Evolutionary conservation across 2,797 vertebrate genomes (phyloP), one percentile per base, ranked within the genome.

Genomic region (Protonibea diacanthus): DNA sequence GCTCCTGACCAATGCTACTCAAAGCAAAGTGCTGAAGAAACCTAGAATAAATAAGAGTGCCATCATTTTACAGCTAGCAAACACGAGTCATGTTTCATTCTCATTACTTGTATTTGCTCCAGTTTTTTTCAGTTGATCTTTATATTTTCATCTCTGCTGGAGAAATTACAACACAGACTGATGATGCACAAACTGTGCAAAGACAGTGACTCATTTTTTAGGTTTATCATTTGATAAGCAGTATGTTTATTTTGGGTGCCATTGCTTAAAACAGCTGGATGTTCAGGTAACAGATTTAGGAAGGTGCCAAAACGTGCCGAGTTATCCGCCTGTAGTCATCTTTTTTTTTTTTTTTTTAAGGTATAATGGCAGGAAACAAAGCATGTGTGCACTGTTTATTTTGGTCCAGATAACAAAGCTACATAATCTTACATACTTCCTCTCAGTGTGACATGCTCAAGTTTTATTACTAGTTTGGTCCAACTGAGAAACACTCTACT

Each of bases 1-100:
- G 95, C 84, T 98, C 96, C 12, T 78, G 92, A 72, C 96, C 95
- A 83, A 97, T 89, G 2, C 96, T 98, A 88, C 97, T 95, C 70
- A 99, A 55, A 3, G 95, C 91, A 73, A 99, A 98, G 89, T 99
- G 97, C 72, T 95, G 96, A 71, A 97, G 83, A 92, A 99, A 99
- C 93, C 98, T 99, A 82, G 21, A 81, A 79, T 0, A 56, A 23
- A 52, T 38, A 38, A 38, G 29, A 74, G 10, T 59, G 40, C 13
- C 3, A 57, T 0, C 12, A 45, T 57, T 64, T 59, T 29, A 58
- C 29, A 38, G 13, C 3, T 38, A 18, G 27, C 10, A 20, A 1
- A 9, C 15, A 56, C 0, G 25, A 60, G 20, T 6, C 12, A 2
- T 17, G 15, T 57, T 61, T 23, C 38, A 21, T 58, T 57, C 20